Evolutionary conservation across 1,140 invertebrate species (phyloP).

Genomic region (Hirudo medicinalis): DNA sequence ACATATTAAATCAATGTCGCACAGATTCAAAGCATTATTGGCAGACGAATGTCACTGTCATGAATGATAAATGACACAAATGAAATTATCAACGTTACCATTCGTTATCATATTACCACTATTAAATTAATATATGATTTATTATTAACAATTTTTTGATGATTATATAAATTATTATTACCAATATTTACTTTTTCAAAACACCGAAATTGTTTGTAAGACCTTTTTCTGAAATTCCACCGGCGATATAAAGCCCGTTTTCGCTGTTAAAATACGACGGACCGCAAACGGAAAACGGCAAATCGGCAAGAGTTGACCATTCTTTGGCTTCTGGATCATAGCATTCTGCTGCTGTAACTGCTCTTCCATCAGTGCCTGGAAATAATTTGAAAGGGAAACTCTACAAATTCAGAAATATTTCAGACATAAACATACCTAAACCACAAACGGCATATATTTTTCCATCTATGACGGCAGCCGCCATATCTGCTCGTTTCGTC

Average conservation of each 20-base stretch:
- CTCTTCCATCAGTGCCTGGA: too few species aligned
- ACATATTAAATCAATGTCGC: too few species aligned
- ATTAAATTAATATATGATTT: too few species aligned
- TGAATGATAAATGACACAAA: too few species aligned
- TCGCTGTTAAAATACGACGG: not conserved
- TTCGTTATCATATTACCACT: too few species aligned
- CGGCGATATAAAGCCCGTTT: not conserved
- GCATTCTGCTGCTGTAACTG: too few species aligned
- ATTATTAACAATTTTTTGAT: too few species aligned
- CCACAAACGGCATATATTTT: not conserved
- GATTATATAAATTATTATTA: too few species aligned
- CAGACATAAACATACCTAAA: not conserved
- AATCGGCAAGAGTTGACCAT: not conserved
- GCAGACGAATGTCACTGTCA: too few species aligned
- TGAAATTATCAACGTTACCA: too few species aligned
- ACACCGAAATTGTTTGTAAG: slow-evolving; percentile 3
- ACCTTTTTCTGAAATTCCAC: not conserved
- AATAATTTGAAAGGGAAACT: slow-evolving; percentile 1
- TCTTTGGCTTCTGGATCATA: not conserved
- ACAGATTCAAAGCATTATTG: too few species aligned
- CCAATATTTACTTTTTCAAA: not conserved
- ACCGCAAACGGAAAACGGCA: not conserved
- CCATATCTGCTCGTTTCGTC: slow-evolving; percentile 1
- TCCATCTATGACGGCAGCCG: not conserved
- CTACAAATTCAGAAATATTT: not conserved